A percentile compares a stretch with the other conserved stretches of the same genome.
These are phyloP conservation scores for Calliopum simillimum DNA, from an alignment of 2,888 invertebrate species.

Conservation along the genomic window DNA sequence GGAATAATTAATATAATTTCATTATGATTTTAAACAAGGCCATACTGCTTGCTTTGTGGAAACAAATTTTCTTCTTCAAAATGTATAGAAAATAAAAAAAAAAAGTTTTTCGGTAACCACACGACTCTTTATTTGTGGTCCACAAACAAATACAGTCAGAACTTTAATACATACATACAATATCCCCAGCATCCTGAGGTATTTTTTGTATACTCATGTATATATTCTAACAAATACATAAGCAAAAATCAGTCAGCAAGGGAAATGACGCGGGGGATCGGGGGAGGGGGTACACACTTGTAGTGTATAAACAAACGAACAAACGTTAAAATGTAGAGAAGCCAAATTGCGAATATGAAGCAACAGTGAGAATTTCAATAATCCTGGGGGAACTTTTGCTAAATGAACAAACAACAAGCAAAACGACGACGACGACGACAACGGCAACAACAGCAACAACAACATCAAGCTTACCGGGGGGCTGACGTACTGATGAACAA, in stretches of 20 bases:
- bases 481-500: not conserved
- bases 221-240: not conserved
- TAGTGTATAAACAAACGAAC: no score
- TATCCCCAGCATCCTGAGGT: not conserved
- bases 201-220: not conserved
- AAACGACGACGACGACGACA: no score
- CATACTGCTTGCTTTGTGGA: not conserved
- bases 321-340: not conserved
- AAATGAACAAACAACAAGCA: conserved; percentile 8
- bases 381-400: conserved; percentile 16
- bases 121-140: not conserved
- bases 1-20: conserved; percentile 27
- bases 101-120: not conserved
- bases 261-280: no score
- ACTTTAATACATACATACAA: not conserved
- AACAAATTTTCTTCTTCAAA: not conserved
- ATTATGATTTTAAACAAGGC: conserved; percentile 10
- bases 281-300: not conserved
- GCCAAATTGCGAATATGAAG: conserved; percentile 1
- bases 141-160: no score
- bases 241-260: not conserved
- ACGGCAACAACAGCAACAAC: no score
- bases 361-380: conserved; percentile 17
- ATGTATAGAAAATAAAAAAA: not conserved
- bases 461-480: not conserved